Evolutionary conservation across 2,113 vertebrate species (phyloP), one percentile per base, ranked within the genome.

Genomic region (Cololabis saira): DNA sequence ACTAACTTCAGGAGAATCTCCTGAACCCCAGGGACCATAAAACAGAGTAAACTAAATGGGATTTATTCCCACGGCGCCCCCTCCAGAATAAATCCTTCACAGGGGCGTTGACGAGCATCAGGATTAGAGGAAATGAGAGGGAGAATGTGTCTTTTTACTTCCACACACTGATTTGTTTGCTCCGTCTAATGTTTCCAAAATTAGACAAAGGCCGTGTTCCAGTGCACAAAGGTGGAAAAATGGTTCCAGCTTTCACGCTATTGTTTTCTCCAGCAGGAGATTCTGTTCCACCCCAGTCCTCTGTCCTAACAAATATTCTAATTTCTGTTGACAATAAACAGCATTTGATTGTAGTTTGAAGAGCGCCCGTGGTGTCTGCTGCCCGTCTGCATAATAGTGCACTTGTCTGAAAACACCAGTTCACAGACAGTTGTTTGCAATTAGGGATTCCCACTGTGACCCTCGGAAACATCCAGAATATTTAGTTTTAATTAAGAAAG

Each of bases 341-440:
- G n/a, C 50, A 17, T 58, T 69, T 21, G 53, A 56, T 61, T 53
- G 18, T 59, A 42, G 59, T 66, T 49, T 61, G 62, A 62, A 51
- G 2, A 0, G 24, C 12, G 3, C 24, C 27, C 18, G 1, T 22
- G 15, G 18, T 58, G 56, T 55, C 47, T 12, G 59, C 33, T 63
- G 49, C 40, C 45, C 11, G 8, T 49, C 18, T 17, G 57, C 24
- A 81, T 74, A 90, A 85, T 81, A 17, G 67, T 24, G 3, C 37
- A 18, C 64, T 85, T 77, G 84, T 85, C 12, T 67, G 70, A 51
- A 55, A 81, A 73, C 41, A 55, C 77, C 37, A 17, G 9, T 19
- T 61, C 68, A 62, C 71, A 68, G 80, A 67, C 71, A 42, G 74
- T 60, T 86, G 75, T 83, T 76, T 68, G 62, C 49, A 74, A 82